Evolutionary conservation across 2,113 vertebrate species (phyloP).

Genomic region (Leptobrachium ailaonicum): DNA sequence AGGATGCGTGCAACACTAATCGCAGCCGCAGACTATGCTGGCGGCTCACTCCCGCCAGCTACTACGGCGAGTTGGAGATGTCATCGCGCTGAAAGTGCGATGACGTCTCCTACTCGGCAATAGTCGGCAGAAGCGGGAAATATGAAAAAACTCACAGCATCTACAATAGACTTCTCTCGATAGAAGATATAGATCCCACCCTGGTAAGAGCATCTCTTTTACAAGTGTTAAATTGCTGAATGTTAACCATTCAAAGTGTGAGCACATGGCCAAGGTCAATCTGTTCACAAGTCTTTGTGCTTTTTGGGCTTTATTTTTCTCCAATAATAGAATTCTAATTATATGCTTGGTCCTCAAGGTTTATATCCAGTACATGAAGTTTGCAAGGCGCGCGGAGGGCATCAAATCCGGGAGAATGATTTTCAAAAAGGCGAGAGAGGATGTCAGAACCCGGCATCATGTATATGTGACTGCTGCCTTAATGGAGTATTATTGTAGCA

Average conservation of each 20-base stretch:
- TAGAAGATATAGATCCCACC: conserved; percentile 97
- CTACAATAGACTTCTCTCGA: conserved; percentile 91
- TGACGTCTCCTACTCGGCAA: too few relatives aligned
- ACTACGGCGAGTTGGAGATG: too few relatives aligned
- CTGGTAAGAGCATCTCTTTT: conserved; percentile 77
- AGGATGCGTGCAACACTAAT: too few relatives aligned
- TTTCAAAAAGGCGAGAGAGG: conserved; percentile 98
- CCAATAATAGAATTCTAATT: too few relatives aligned
- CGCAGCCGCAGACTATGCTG: too few relatives aligned
- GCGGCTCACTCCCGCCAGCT: too few relatives aligned
- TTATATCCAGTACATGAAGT: conserved; percentile 99
- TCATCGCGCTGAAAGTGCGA: conserved; percentile 57
- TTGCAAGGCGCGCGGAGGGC: conserved; percentile 94
- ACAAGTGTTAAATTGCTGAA: too few relatives aligned
- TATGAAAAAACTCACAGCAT: conserved; percentile 88
- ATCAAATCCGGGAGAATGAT: conserved; percentile 96
- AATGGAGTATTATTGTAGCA: conserved; percentile 99
- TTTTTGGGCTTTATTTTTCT: too few relatives aligned
- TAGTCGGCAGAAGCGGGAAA: too few relatives aligned
- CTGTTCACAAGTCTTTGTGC: too few relatives aligned
- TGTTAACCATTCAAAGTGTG: too few relatives aligned
- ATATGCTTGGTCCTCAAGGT: conserved; percentile 64
- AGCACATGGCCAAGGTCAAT: too few relatives aligned
- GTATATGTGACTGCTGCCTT: conserved; percentile 97
- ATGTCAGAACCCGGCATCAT: conserved; percentile 90